These are phyloP conservation scores for Pachyuromys duprasi DNA, from an alignment of 2,797 vertebrate genomes.

Conservation along the genomic window DNA sequence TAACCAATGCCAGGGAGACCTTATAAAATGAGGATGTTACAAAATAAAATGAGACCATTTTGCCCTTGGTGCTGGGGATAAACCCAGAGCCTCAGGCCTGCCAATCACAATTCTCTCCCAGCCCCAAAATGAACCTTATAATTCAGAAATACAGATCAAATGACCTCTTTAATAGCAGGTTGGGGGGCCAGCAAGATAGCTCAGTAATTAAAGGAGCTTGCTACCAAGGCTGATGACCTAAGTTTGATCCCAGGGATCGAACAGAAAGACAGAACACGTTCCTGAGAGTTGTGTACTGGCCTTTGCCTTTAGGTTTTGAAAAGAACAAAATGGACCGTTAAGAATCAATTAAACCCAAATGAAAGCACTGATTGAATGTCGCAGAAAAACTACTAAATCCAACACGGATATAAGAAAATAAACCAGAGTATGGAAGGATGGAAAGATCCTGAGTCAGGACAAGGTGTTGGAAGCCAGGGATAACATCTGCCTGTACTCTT, in stretches of 20 bases:
- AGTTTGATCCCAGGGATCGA: neutral
- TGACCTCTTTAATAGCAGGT: neutral
- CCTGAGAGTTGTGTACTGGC: neutral
- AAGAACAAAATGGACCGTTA: neutral
- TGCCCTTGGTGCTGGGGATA: neutral
- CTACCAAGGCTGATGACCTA: neutral
- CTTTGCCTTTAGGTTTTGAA: neutral
- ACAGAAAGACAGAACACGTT: neutral
- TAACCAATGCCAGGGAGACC: neutral
- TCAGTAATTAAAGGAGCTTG: neutral
- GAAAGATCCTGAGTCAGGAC: neutral
- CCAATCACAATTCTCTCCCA: neutral
- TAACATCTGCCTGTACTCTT: neutral
- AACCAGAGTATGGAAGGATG: neutral
- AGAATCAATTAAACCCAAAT: neutral
- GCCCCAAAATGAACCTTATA: neutral
- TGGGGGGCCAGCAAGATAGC: neutral
- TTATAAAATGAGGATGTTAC: neutral
- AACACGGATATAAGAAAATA: neutral
- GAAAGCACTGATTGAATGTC: neutral
- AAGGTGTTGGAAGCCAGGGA: neutral
- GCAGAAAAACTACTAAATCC: neutral
- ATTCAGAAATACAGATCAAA: conserved; percentile 21
- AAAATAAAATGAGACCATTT: neutral
- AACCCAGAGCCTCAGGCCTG: neutral